Evolutionary conservation across 2,797 vertebrate species (phyloP), one percentile per base, ranked within the genome.

Genomic region (Meda fulgida): DNA sequence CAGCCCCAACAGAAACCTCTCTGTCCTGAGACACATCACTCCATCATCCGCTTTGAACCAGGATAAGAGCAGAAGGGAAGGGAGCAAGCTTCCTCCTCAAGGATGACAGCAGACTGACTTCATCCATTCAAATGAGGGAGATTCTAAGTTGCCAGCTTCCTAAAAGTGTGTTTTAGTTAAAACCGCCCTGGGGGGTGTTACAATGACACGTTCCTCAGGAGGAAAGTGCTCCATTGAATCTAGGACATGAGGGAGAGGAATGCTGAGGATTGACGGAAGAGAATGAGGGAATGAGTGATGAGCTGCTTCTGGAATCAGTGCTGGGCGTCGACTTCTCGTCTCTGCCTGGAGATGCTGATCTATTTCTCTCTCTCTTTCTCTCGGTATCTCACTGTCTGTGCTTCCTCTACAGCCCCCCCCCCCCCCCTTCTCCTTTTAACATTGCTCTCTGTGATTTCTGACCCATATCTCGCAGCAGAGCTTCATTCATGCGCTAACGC

Each of bases 261-360:
- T 36, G 78, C 60, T 48, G 31, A 53, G 78, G 89, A 86, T 88
- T 87, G 88, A 14, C 78, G 3, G 23, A 40, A 21, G 79, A 88
- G 87, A 86, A 88, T 86, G 87, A 66, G 81, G 89, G 26, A 79
- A 46, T 69, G 76, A 55, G 77, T 88, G 91, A 83, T 69, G 89
- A 88, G 88, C 91, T 91, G 91, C 90, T 92, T 90, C 81, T 87
- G 92, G 91, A 92, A 87, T 60, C 82, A 63, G 87, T 89, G 91
- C 90, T 92, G 93, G 93, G 92, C 91, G 93, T 94, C 80, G 90
- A 92, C 93, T 92, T 75, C 78, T 88, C 65, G 1, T 36, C 26
- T 58, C 81, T 77, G 67, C 67, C 63, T 70, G 60, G 66, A 86
- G 75, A 86, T 83, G 85, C 87, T 83, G 71, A 72, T 80, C 66